Evolutionary conservation across 2,113 vertebrate genomes (phyloP).

Genomic region (Himantopus leucocephalus): DNA sequence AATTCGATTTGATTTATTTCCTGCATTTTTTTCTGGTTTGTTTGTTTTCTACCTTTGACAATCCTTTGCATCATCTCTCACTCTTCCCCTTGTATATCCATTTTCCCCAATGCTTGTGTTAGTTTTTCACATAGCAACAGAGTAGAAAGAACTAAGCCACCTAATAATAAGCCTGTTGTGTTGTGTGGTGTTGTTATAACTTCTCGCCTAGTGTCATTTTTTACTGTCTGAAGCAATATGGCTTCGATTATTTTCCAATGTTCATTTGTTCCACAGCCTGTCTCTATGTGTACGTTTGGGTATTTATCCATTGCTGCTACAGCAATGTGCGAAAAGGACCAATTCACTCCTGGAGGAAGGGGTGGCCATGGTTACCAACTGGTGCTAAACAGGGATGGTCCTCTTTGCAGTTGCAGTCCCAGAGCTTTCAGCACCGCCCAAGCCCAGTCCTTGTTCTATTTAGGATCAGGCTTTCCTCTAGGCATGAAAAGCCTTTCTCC

Average conservation of each 20-base stretch:
- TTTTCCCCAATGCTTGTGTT: not conserved
- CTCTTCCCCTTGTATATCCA: not conserved
- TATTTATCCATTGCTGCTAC: conserved; percentile 11
- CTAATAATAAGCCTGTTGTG: not conserved
- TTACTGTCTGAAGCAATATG: conserved; percentile 33
- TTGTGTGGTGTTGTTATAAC: not conserved
- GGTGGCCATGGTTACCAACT: not conserved
- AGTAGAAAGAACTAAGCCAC: not conserved
- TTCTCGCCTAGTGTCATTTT: not conserved
- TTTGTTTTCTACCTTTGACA: not conserved
- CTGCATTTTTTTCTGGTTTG: not conserved
- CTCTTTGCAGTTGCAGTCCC: not conserved
- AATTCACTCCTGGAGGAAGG: not conserved
- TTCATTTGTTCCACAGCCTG: conserved; percentile 38
- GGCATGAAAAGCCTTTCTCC: not conserved
- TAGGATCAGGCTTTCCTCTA: not conserved
- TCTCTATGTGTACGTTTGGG: not conserved
- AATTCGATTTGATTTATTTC: not conserved
- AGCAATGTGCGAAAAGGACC: not conserved
- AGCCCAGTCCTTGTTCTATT: not conserved
- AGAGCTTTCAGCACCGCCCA: conserved; percentile 18
- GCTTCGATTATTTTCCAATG: conserved; percentile 9
- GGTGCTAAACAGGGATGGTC: not conserved
- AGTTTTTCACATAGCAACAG: not conserved
- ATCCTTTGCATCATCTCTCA: not conserved